Evolutionary conservation across 2,888 invertebrate species (phyloP), one percentile per base, ranked within the genome.

Genomic region (Drosophila merina): DNA sequence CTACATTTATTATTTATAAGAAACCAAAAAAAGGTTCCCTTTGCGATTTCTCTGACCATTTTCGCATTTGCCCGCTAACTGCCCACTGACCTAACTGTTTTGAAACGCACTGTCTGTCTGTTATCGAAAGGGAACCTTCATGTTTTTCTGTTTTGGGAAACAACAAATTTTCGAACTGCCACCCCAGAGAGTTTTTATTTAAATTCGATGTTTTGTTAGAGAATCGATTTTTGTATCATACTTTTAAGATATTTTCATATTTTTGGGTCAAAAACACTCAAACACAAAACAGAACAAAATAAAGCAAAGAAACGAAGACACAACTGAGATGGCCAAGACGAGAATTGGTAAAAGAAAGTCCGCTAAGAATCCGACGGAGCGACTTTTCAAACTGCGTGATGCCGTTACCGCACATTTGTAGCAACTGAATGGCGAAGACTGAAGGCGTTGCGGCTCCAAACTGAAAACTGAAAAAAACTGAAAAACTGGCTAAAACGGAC

Each of bases 341-440:
- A 36, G 36, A 36, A 36, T 36, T 36, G 36, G 36, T 12, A 14
- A 33, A 6, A 20, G 12, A 20, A 50, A 36, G 12, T 36, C 30
- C 20, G 14, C 8, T 12, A 26, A 55, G 56, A 59, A 59, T 30
- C 30, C 30, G 25, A 59, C 4, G 54, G 56, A 47, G 59, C 38
- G 57, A 25, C 25, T 44, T 36, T 36, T 36, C 54, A 67, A 72
- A 54, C 76, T 75, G 80, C 87, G 85, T 85, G 82, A 72, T 84
- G 75, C 76, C 84, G 80, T 83, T 85, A 86, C 84, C 79, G 84
- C 84, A 82, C 79, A 85, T 78, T 85, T 79, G 79, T 82, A 75
- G 76, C 85, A 83, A 89, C 86, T 88, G 85, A 28, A 28, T 28
- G 28, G 20, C 20, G 20, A 20, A 20, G 20, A 20, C 20, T 20